A percentile compares a stretch with the other conserved stretches of the same genome.
Evolutionary conservation across 1,140 invertebrate species (phyloP).

Genomic region (Drosophila pachea): DNA sequence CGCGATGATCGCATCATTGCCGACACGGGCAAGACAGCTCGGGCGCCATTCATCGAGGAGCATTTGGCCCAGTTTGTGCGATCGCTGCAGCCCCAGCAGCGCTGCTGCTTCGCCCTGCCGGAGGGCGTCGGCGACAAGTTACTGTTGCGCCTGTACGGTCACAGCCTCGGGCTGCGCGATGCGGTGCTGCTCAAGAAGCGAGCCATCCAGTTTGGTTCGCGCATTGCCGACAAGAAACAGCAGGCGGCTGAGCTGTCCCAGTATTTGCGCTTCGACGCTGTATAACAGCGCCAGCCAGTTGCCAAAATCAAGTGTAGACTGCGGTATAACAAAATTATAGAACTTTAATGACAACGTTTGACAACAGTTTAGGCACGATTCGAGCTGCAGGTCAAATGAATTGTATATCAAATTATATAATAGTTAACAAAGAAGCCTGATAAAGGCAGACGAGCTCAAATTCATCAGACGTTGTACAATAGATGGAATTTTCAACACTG

Average conservation of each 20-base stretch:
- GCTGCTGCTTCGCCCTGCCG: conserved; percentile 84
- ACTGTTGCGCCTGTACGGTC: conserved; percentile 89
- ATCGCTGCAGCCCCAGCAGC: conserved; percentile 86
- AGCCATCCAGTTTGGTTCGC: conserved; percentile 98
- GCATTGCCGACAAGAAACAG: conserved; percentile 95
- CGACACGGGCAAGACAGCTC: conserved; percentile 87
- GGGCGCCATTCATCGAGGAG: conserved; percentile 98
- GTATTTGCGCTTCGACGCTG: conserved; percentile 11
- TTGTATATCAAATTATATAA: too few species aligned
- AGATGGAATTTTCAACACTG: too few species aligned
- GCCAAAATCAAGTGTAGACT: too few species aligned
- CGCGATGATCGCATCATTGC: conserved; percentile 94
- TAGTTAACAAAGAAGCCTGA: too few species aligned
- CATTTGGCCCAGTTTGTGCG: conserved; percentile 88
- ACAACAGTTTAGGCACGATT: too few species aligned
- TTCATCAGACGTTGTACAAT: too few species aligned
- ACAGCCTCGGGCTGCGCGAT: conserved; percentile 84
- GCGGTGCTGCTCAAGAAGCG: conserved; percentile 89
- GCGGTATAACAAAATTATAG: too few species aligned
- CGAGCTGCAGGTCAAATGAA: too few species aligned
- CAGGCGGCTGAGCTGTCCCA: conserved; percentile 89
- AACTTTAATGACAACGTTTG: too few species aligned
- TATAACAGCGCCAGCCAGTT: too few species aligned
- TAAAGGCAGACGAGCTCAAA: too few species aligned
- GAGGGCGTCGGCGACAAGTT: conserved; percentile 96